Percentiles rank a stretch among this genome's conserved stretches.
phyloP scores from a whole-genome alignment of 2,797 vertebrate species.

The Lepilemur ruficaudatus region DNA sequence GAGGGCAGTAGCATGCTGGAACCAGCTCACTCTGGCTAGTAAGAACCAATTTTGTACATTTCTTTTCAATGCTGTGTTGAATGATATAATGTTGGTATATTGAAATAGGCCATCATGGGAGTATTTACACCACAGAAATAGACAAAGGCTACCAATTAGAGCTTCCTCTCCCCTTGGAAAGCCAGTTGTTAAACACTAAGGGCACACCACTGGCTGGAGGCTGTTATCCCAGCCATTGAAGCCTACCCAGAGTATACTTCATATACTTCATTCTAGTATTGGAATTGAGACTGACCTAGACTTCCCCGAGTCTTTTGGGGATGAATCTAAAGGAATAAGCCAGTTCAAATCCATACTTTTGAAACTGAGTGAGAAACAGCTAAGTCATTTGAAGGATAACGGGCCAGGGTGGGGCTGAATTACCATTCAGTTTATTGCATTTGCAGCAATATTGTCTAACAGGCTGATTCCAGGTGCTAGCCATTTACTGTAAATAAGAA shows the following conservation, averaged over 20 bases:
- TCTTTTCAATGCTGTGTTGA: not conserved
- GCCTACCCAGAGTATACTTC: not conserved
- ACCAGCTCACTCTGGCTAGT: not conserved
- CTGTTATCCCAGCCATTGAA: not conserved
- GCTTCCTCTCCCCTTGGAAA: not conserved
- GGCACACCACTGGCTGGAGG: not conserved
- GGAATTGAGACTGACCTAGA: not conserved
- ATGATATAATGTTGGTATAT: not conserved
- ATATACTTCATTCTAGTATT: not conserved
- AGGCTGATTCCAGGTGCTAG: conserved; percentile 71
- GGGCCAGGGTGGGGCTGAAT: conserved; percentile 51
- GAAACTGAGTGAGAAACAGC: conserved; percentile 20
- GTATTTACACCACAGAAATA: not conserved
- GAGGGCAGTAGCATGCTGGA: not conserved
- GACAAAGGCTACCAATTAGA: not conserved
- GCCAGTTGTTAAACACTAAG: not conserved
- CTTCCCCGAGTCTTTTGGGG: not conserved
- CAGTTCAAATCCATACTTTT: conserved; percentile 23
- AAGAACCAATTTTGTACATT: not conserved
- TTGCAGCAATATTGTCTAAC: conserved; percentile 42
- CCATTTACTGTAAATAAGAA: conserved; percentile 70
- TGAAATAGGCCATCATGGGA: not conserved
- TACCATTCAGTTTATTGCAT: conserved; percentile 52
- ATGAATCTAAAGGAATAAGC: not conserved
- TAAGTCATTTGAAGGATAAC: conserved; percentile 59